phyloP scores from a whole-genome alignment of 2,797 vertebrate genomes.

The Enteromius unitaeniatus region DNA sequence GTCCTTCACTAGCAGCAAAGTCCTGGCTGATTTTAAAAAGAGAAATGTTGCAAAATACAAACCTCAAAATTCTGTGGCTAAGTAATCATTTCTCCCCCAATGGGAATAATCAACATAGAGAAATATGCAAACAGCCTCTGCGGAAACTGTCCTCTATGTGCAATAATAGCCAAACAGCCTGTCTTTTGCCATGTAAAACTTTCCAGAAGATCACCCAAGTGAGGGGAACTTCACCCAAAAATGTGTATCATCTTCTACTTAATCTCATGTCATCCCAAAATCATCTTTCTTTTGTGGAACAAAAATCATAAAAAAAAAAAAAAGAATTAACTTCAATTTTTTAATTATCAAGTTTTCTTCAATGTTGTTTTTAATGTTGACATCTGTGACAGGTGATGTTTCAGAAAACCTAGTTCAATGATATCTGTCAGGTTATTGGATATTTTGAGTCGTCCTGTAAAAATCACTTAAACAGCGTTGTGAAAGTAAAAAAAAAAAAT shows the following conservation, averaged over 20 bases:
- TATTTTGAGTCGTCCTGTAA: neutral
- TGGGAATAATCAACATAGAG: constrained; percentile 49
- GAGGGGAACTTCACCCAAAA: neutral
- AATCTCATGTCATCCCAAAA: neutral
- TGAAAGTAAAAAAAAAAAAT: constrained; percentile 20
- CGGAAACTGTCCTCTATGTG: neutral
- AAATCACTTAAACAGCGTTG: neutral
- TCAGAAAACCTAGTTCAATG: neutral
- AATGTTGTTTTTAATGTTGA: neutral
- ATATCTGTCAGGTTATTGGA: neutral
- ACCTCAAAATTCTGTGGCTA: constrained; percentile 46
- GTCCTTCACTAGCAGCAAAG: constrained; percentile 27
- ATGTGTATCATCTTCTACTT: neutral
- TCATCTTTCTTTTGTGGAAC: neutral
- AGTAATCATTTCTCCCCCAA: constrained; percentile 12
- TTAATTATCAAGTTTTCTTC: too few relatives aligned
- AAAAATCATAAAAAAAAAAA: neutral
- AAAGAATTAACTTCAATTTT: too few relatives aligned
- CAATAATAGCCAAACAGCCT: constrained; percentile 11
- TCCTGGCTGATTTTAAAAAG: constrained; percentile 42
- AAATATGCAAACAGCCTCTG: constrained; percentile 23
- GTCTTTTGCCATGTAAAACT: neutral
- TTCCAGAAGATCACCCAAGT: neutral
- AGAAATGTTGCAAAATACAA: constrained; percentile 48
- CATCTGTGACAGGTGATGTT: neutral